Evolutionary conservation across 2,797 vertebrate genomes (phyloP), one percentile per base, ranked within the genome.

Genomic region (Mastacembelus armatus): DNA sequence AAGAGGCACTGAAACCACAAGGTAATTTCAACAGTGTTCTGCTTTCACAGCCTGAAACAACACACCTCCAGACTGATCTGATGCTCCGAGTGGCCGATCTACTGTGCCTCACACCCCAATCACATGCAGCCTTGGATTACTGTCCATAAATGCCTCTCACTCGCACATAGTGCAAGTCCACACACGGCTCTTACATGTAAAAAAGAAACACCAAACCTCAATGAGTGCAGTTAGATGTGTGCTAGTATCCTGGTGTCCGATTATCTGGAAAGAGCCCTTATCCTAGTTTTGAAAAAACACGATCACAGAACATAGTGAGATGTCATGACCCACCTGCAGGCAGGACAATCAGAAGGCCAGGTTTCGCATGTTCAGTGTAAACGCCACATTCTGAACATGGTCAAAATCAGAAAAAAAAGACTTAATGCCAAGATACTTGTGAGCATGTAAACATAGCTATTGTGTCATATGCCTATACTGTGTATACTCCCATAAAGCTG

Each of bases 31-130:
- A 77, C 83, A 71, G 70, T 26, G 38, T 52, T 88, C 66, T 66
- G 71, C 73, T 89, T 84, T 87, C 51, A 71, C 60, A 48, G 62
- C 83, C 80, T 89, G 79, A 79, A 92, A 91, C 88, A 92, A 91
- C 85, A 89, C 83, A 57, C 84, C 85, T 77, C 51, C 64, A 72
- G 83, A 73, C 71, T 59, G 26, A 52, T 73, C 82, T 61, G 78
- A 80, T 71, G 69, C 82, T 78, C 48, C 1, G 63, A 63, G 77
- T 48, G 27, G 66, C 60, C 36, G n/a, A 67, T 80, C 78, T 80
- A 81, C 81, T 71, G 66, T 65, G 64, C 67, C 86, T 89, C 81
- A 76, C 80, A 66, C 79, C 70, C 79, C 67, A 79, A 85, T 87
- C 75, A 71, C 80, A 72, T 26, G 80, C 80, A 89, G 81, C 88